Percentiles rank a stretch among this genome's conserved stretches.
These are phyloP conservation scores for Xestia ashworthii DNA, from an alignment of 2,888 invertebrate species.

Conservation along the genomic window DNA sequence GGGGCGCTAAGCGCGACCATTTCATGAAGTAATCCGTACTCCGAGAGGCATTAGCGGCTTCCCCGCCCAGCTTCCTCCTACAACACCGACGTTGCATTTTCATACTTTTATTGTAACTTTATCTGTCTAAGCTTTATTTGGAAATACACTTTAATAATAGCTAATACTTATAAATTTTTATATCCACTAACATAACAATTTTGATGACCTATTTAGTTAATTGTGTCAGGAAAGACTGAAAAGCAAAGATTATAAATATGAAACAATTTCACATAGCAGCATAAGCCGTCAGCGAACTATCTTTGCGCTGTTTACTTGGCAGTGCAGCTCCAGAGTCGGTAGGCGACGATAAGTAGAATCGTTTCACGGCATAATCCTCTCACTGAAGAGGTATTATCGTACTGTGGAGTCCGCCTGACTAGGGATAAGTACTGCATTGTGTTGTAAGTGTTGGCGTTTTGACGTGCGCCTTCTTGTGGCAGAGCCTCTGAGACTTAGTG, in stretches of 20 bases:
- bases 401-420: slow-evolving; percentile 72
- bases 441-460: slow-evolving; percentile 71
- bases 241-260: slow-evolving; percentile 43
- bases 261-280: slow-evolving; percentile 48
- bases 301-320: slow-evolving; percentile 63
- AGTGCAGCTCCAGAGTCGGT: slow-evolving; percentile 66
- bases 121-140: slow-evolving; percentile 45
- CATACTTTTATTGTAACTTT: slow-evolving; percentile 76
- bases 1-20: slow-evolving; percentile 84
- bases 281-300: slow-evolving; percentile 60
- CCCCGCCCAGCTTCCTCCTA: slow-evolving; percentile 59
- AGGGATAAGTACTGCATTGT: slow-evolving; percentile 77
- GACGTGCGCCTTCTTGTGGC: slow-evolving; percentile 66
- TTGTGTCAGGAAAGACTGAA: not conserved
- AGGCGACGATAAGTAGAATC: slow-evolving; percentile 76
- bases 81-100: slow-evolving; percentile 75
- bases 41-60: slow-evolving; percentile 82
- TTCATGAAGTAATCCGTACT: slow-evolving; percentile 86
- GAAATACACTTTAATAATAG: slow-evolving; percentile 18
- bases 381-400: slow-evolving; percentile 81
- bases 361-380: slow-evolving; percentile 78
- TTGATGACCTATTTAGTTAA: not conserved
- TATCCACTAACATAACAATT: not conserved
- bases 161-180: slow-evolving; percentile 5
- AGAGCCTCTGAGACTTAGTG: slow-evolving; percentile 46